These are phyloP conservation scores for Delichon dasypus DNA, from an alignment of 2,797 vertebrate species.

Conservation along the genomic window DNA sequence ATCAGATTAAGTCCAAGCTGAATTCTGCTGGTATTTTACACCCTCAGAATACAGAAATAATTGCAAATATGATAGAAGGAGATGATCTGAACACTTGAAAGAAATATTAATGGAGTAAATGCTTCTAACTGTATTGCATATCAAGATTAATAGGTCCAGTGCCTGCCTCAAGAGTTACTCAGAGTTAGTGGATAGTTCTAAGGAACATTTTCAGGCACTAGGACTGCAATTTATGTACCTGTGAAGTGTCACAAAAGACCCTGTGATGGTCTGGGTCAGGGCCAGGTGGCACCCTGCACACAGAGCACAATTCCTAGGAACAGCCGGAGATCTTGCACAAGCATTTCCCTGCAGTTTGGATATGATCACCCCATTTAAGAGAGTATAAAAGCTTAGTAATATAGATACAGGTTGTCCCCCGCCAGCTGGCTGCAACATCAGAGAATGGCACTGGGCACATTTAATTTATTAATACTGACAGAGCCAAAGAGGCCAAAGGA, in stretches of 20 bases:
- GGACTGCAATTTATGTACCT: not conserved
- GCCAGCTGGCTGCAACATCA: constrained; percentile 30
- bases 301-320: not conserved
- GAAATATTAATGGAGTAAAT: not conserved
- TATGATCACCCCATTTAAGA: not conserved
- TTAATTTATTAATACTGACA: constrained; percentile 25
- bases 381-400: not conserved
- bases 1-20: not conserved
- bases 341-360: not conserved
- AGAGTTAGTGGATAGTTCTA: not conserved
- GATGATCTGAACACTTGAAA: not conserved
- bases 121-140: not conserved
- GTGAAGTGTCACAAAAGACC: not conserved
- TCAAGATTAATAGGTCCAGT: not conserved
- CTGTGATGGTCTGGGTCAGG: not conserved
- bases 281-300: not conserved
- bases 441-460: constrained; percentile 17
- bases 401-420: not conserved
- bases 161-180: not conserved
- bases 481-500: constrained; percentile 18
- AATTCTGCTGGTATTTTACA: not conserved
- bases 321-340: not conserved
- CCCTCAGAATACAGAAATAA: not conserved
- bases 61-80: not conserved
- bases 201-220: not conserved